A percentile compares a stretch with the other conserved stretches of the same genome.
Conservation (phyloP, 2,888 invertebrate species). For the Gandaritis pyraliata region DNA sequence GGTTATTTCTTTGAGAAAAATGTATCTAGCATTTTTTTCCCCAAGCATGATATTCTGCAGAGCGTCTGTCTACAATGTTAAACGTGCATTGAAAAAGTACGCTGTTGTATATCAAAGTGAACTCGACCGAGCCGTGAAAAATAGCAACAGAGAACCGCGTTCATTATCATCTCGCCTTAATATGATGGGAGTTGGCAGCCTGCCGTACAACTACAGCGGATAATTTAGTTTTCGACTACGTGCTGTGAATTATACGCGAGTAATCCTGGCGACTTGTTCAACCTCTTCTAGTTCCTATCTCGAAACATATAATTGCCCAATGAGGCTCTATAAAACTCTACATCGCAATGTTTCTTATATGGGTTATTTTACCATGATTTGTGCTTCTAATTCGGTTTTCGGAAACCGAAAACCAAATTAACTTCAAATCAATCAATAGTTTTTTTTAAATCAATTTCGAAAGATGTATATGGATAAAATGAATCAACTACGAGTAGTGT, state of each 20-base stretch:
- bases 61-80: constrained; percentile 33
- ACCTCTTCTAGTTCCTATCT: constrained; percentile 18
- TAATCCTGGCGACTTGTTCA: constrained; percentile 46
- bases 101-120: constrained; percentile 49
- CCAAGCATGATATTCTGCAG: constrained; percentile 32
- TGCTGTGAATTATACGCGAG: constrained; percentile 69
- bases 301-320: constrained; percentile 16
- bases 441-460: no score
- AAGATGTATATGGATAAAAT: no score
- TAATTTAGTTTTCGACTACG: constrained; percentile 77
- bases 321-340: neutral
- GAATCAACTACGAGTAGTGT: no score
- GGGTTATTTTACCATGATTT: no score
- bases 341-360: no score
- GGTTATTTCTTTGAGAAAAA: constrained; percentile 25
- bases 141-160: constrained; percentile 60
- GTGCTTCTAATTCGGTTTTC: no score
- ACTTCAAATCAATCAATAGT: no score
- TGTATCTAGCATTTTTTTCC: constrained; percentile 18
- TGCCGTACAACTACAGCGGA: constrained; percentile 63
- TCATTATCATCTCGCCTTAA: constrained; percentile 76
- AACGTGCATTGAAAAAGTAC: constrained; percentile 40
- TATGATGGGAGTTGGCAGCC: constrained; percentile 79
- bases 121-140: constrained; percentile 48
- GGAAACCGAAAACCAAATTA: no score